Conservation (phyloP, 2,888 invertebrate genomes). For the Parnassius apollo region DNA sequence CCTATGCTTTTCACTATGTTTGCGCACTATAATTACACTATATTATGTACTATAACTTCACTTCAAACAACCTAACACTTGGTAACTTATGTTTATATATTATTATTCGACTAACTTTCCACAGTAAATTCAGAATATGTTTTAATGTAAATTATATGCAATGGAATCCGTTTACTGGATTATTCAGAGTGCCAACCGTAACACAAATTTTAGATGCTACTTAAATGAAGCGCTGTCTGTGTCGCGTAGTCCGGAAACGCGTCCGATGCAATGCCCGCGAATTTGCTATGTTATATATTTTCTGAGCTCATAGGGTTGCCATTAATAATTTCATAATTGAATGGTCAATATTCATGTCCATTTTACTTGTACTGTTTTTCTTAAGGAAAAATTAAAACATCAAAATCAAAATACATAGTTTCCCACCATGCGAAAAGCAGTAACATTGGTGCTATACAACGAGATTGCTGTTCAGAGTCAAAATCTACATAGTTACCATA, state of each 20-base stretch:
- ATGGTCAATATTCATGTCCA: no score
- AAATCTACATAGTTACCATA: constrained; percentile 18
- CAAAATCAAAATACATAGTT: no score
- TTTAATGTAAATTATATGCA: constrained; percentile 25
- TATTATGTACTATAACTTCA: no score
- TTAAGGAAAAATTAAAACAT: no score
- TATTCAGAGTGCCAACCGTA: constrained; percentile 40
- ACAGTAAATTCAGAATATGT: constrained; percentile 13
- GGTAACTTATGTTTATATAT: background rate
- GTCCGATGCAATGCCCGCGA: constrained; percentile 56
- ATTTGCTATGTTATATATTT: constrained; percentile 60
- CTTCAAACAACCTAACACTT: no score
- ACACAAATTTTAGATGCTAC: constrained; percentile 36
- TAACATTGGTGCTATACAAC: no score
- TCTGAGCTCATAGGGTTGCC: constrained; percentile 30
- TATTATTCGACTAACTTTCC: background rate
- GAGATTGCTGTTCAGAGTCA: background rate
- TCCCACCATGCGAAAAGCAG: no score
- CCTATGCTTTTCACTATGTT: no score
- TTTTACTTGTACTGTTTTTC: no score
- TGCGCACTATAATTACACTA: no score
- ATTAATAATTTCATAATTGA: background rate
- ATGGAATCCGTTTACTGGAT: constrained; percentile 33
- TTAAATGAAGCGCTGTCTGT: constrained; percentile 33
- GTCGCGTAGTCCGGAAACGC: constrained; percentile 36